phyloP scores from a whole-genome alignment of 2,888 invertebrate genomes.

The Leptopterna dolabrata region DNA sequence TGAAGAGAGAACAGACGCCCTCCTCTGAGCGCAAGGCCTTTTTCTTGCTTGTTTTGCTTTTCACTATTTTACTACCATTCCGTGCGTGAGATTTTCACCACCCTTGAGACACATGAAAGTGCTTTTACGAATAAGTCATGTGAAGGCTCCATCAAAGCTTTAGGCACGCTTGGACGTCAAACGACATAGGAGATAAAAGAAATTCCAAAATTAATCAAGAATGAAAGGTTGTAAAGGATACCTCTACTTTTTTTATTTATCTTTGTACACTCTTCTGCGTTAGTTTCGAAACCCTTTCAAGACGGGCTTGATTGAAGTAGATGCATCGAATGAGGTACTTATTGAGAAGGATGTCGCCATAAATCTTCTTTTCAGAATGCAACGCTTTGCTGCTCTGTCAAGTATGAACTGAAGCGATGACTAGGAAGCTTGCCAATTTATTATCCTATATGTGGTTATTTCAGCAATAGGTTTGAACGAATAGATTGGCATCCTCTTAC shows the following conservation, averaged over 20 bases:
- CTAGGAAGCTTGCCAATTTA: no score
- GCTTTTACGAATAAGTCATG: slow-evolving; percentile 17
- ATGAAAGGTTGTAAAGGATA: neutral
- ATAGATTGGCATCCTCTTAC: no score
- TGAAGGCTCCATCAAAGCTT: neutral
- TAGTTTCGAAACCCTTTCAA: neutral
- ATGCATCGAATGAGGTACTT: neutral
- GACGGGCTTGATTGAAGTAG: slow-evolving; percentile 5
- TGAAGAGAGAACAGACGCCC: neutral
- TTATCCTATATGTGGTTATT: no score
- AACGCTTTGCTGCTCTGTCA: no score
- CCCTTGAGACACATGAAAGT: neutral
- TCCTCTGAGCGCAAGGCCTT: neutral
- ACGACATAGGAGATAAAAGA: neutral
- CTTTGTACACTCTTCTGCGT: neutral
- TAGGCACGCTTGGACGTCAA: slow-evolving; percentile 15
- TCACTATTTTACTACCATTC: neutral
- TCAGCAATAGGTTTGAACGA: no score
- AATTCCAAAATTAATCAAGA: slow-evolving; percentile 27
- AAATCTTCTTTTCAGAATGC: no score
- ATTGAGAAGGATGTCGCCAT: neutral
- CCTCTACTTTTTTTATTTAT: neutral
- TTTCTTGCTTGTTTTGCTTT: slow-evolving; percentile 6
- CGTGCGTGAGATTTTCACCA: slow-evolving; percentile 5
- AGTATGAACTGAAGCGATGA: no score